A percentile compares a stretch with the other conserved stretches of the same genome.
Evolutionary conservation across 2,113 vertebrate species (phyloP).

Genomic region (Sinocyclocheilus maitianheensis): DNA sequence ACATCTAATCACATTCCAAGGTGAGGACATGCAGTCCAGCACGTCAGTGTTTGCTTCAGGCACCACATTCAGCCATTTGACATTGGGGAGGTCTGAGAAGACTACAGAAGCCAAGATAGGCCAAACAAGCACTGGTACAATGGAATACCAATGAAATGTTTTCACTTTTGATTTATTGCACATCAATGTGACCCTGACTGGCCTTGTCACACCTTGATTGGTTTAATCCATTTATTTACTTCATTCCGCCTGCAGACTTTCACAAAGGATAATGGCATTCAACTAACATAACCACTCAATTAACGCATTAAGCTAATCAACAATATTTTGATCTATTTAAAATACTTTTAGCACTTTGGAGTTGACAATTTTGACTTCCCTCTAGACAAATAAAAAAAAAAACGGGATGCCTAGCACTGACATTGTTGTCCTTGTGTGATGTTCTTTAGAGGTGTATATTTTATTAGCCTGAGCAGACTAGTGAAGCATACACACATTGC

Average conservation of each 20-base stretch:
- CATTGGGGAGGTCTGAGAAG: slow-evolving; percentile 14
- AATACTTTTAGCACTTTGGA: neutral
- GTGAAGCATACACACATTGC: slow-evolving; percentile 8
- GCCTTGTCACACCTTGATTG: slow-evolving; percentile 29
- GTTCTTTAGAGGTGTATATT: slow-evolving; percentile 16
- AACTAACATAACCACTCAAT: slow-evolving; percentile 10
- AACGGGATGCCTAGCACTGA: neutral
- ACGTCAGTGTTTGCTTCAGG: slow-evolving; percentile 23
- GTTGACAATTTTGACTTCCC: neutral
- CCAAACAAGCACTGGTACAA: neutral
- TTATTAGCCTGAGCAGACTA: neutral
- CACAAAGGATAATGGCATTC: neutral
- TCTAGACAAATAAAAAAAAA: neutral
- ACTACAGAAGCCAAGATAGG: slow-evolving; percentile 23
- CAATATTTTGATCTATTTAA: slow-evolving; percentile 20
- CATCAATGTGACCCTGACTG: slow-evolving; percentile 29
- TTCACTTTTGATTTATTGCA: slow-evolving; percentile 24
- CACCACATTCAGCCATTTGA: slow-evolving; percentile 21
- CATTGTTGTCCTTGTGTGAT: neutral
- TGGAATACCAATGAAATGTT: slow-evolving; percentile 34
- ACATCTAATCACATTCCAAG: slow-evolving; percentile 32
- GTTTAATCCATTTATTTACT: slow-evolving; percentile 34
- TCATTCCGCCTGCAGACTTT: neutral
- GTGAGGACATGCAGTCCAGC: slow-evolving; percentile 14
- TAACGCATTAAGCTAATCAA: slow-evolving; percentile 12